Evolutionary conservation across 2,888 invertebrate genomes (phyloP), one percentile per base, ranked within the genome.

Genomic region (Morpho helenor): DNA sequence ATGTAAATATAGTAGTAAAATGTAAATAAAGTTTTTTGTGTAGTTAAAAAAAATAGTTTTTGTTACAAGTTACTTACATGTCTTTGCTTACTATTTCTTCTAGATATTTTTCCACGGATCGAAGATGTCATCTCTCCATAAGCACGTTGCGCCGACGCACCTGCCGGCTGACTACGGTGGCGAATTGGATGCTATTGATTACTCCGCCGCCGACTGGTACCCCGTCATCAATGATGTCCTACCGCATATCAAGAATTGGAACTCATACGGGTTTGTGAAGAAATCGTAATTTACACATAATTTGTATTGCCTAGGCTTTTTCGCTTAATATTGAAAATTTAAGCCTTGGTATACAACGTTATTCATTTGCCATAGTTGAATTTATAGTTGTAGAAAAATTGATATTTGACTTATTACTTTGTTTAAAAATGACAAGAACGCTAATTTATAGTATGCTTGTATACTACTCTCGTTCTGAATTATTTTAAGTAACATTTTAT

Each of bases 71-170:
- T n/a, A 22, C n/a, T 51, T n/a, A 47, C 44, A 16, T 7, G 44
- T 9, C 23, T 16, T 16, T 16, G 16, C 16, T 16, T 16, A 16
- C 16, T 22, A n/a, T 10, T 23, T 16, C 51, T 85, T 90, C 1
- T 85, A 96, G 94, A 94, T 96, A 86, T 94, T 92, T 86, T 96
- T 96, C 93, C 96, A 97, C 79, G 96, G 96, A 9, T 91, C 91
- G 60, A 95, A 96, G 75, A 96, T 96, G 95, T 74, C 92, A 42
- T 94, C 94, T 0, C 91, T 97, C 5, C 96, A 97, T 76, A 92
- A 94, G 75, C 91, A 94, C 80, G 78, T 97, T 68, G 89, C 91
- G 0, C 93, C 95, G 0, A 91, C 92, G 41, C 92, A 93, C 74
- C 79, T 97, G 66, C 96, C 96, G 0, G 87, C 92, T 47, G 94